Percentiles rank a stretch among this genome's conserved stretches.
Conservation (phyloP, 2,797 vertebrate genomes). For the Protosalanx chinensis region DNA sequence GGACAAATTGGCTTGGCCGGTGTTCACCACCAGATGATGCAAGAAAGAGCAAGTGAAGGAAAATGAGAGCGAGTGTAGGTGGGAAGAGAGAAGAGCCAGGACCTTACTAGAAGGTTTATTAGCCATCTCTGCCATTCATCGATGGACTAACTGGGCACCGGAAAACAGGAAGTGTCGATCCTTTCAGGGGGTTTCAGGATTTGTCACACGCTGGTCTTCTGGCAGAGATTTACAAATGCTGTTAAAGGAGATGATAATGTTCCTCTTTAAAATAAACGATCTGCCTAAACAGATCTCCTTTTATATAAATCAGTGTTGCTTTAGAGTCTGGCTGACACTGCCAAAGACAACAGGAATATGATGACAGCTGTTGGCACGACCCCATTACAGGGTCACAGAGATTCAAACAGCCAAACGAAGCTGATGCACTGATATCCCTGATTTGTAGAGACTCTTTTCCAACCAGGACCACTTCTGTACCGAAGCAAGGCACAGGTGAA, state of each 20-base stretch:
- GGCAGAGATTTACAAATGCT: background rate
- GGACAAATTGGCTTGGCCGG: conserved; percentile 54
- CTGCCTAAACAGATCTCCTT: background rate
- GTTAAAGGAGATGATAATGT: background rate
- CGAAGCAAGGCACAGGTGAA: conserved; percentile 1
- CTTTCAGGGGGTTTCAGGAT: conserved; percentile 10
- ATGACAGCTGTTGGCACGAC: background rate
- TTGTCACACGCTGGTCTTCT: background rate
- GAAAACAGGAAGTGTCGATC: background rate
- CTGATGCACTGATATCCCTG: too few species aligned
- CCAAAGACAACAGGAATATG: background rate
- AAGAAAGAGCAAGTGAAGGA: conserved; percentile 2
- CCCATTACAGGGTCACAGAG: background rate
- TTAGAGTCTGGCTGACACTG: background rate
- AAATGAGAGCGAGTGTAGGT: background rate
- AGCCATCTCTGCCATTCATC: conserved; percentile 2
- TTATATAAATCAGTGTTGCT: background rate
- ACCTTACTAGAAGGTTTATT: background rate
- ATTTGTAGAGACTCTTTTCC: too few species aligned
- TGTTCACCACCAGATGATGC: conserved; percentile 52
- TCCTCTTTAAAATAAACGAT: background rate
- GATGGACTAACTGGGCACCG: background rate
- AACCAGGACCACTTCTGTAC: background rate
- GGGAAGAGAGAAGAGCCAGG: background rate
- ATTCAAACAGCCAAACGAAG: too few species aligned